These are phyloP conservation scores for Drosophila quadrilineata DNA, from an alignment of 1,140 invertebrate genomes.

Conservation along the genomic window DNA sequence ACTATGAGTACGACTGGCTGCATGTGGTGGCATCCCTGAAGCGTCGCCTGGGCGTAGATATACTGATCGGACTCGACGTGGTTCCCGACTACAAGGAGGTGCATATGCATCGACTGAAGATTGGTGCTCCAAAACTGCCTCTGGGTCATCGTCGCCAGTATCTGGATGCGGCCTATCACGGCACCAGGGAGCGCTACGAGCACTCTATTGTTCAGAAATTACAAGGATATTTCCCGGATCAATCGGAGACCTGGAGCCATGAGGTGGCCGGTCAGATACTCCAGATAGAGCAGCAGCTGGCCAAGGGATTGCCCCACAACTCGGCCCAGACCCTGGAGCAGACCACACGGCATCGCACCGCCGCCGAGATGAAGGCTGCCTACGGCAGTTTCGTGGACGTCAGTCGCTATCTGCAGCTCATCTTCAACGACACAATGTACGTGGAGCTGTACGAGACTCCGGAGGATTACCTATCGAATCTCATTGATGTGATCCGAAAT, in stretches of 20 bases:
- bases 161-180: conserved; percentile 30
- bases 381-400: conserved; percentile 71
- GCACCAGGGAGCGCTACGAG: conserved; percentile 44
- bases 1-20: conserved; percentile 72
- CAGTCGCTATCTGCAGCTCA: conserved; percentile 62
- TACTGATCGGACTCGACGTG: conserved; percentile 66
- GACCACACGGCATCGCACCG: conserved; percentile 58
- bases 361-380: conserved; percentile 57
- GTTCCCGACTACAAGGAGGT: conserved; percentile 66
- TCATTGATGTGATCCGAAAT: conserved; percentile 81
- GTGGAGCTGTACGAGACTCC: conserved; percentile 68
- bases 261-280: conserved; percentile 65
- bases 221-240: conserved; percentile 57
- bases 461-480: conserved; percentile 79
- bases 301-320: conserved; percentile 64
- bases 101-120: conserved; percentile 60
- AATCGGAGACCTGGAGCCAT: conserved; percentile 41
- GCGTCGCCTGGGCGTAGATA: conserved; percentile 60
- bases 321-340: conserved; percentile 55
- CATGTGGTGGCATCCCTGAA: conserved; percentile 57
- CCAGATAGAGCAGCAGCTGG: conserved; percentile 59
- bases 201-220: conserved; percentile 47
- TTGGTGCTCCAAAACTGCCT: conserved; percentile 61
- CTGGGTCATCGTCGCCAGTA: conserved; percentile 50
- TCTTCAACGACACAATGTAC: conserved; percentile 58